Evolutionary conservation across 2,797 vertebrate genomes (phyloP), one percentile per base, ranked within the genome.

Genomic region (Ceryle rudis): DNA sequence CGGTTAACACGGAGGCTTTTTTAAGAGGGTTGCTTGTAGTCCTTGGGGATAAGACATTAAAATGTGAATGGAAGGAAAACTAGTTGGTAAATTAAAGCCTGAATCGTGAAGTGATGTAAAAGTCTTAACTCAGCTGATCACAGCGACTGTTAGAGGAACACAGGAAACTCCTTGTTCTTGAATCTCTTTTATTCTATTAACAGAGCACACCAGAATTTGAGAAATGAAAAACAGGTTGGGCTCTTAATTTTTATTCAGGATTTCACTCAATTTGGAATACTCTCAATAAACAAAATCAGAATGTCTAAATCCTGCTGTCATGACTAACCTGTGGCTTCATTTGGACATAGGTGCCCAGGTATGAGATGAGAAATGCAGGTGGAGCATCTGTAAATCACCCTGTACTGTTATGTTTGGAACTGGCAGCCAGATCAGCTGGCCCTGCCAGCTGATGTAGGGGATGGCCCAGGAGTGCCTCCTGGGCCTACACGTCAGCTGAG

Each of bases 351-450:
- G 44, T 81, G 70, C 25, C 80, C 33, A n/a, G 49, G 17, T 21
- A 3, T 21, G 42, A 80, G 65, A 14, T 6, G 4, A 54, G 74
- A 37, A 41, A 26, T 57, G 35, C 39, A n/a, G 42, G 57, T 35
- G 46, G 28, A 22, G 7, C 21, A 39, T 33, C 44, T 9, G 18
- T 29, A 20, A 39, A 42, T 72, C 6, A 6, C 11, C 1, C 0
- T 0, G 12, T 35, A 17, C 17, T n/a, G 16, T 4, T 35, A 0
- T 1, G 2, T 25, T 37, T 39, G 35, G 18, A 78, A 44, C 16
- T 10, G 26, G n/a, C 19, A 1, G 33, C 51, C 4, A 8, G 2
- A 14, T 42, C 46, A 22, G 8, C 6, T 10, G 46, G 33, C 10
- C 12, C 46, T 64, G 41, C 23, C 55, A n/a, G 39, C 37, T 13